Base-by-base conservation (phyloP, 35 echinoderm and acorn worm species). In the Chiridota heheva region DNA sequence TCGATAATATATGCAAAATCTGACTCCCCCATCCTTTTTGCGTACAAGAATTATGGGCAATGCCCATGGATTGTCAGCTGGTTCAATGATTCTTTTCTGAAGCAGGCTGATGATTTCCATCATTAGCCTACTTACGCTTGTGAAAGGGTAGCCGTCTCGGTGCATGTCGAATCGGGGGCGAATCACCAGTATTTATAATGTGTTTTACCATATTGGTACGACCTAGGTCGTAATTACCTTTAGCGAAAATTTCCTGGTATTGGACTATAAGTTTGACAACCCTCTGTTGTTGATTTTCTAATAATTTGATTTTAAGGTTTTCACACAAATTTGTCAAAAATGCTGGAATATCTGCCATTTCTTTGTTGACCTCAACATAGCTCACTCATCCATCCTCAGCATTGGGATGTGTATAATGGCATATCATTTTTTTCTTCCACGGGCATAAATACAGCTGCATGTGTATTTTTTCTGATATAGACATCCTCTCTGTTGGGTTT, bases 1-100 rank as follows among this genome's bases (percentile, higher is more conserved):
- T 24, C 83, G 24, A 39, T 92, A 92, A 55, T 86, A 82, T 1
- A 92, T 59, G 40, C 83, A 92, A 41, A 81, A 76, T 17, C 75
- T 35, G 1, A 61, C 81, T 1, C 63, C 44, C 4, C 89, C 89
- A 46, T 92, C 81, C 33, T 86, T 86, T 44, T 91, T 86, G 29
- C 62, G 70, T 0, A 92, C 89, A 1, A 86, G 55, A 10, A 86
- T 82, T 28, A 85, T 44, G 17, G 61, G 82, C 16, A 82, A 78
- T 41, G 45, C 29, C 87, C 87, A 83, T 2, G 76, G 75, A 20
- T 68, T 71, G 2, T 38, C 31, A 0, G 87, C 47, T 2, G 48
- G 77, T 26, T 89, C 87, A 40, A 88, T 82, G 16, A 88, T n/a
- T 7, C 67, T 67, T 16, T 46, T 53, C 46, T 57, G 47, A 17